Evolutionary conservation across 2,888 invertebrate genomes (phyloP).

Genomic region (Melinaea marsaeus): DNA sequence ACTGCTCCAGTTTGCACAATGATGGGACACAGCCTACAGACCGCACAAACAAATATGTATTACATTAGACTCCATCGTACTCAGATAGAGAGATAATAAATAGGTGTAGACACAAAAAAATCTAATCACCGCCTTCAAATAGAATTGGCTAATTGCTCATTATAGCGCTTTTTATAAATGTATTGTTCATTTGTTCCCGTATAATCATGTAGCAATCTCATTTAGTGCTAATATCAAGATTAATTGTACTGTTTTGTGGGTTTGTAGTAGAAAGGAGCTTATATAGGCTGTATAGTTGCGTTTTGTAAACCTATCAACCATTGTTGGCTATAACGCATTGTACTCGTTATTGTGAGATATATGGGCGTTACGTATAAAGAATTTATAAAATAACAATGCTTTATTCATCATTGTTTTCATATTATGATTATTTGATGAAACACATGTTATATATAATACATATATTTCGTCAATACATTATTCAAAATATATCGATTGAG

Average conservation of each 20-base stretch:
- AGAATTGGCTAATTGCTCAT: constrained; percentile 30
- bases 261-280: background rate
- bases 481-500: too few relatives aligned
- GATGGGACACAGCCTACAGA: constrained; percentile 8
- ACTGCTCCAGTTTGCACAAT: constrained; percentile 22
- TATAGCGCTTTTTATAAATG: constrained; percentile 27
- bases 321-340: background rate
- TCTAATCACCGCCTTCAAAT: constrained; percentile 16
- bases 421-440: too few relatives aligned
- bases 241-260: background rate
- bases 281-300: background rate
- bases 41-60: constrained; percentile 4
- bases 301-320: background rate
- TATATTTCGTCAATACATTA: too few relatives aligned
- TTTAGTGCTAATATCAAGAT: constrained; percentile 7
- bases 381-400: too few relatives aligned
- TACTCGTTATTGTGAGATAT: too few relatives aligned
- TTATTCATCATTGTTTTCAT: too few relatives aligned
- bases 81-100: constrained; percentile 5
- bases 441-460: too few relatives aligned
- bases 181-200: constrained; percentile 16
- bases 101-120: constrained; percentile 18
- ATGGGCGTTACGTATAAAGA: too few relatives aligned
- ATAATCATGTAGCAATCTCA: constrained; percentile 17
- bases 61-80: background rate